These are phyloP conservation scores for Heliconius hermathena DNA, from an alignment of 1,140 invertebrate genomes.

Conservation along the genomic window DNA sequence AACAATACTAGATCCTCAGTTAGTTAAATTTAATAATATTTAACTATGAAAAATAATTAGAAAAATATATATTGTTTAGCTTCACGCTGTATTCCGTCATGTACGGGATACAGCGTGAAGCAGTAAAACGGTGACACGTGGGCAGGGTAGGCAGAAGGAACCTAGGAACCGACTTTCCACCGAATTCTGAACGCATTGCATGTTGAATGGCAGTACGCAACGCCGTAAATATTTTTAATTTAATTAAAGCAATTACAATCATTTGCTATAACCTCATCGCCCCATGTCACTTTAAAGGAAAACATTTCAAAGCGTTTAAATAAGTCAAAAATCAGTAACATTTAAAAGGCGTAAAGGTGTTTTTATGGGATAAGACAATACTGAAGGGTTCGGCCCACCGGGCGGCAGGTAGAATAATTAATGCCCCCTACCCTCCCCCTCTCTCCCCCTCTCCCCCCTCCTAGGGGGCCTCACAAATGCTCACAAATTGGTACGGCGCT, in stretches of 20 bases:
- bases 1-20: no score
- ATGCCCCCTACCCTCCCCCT: slow-evolving; percentile 25
- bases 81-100: no score
- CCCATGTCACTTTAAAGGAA: neutral
- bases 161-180: no score
- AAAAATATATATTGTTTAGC: no score
- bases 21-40: no score
- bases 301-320: slow-evolving; percentile 1
- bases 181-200: no score
- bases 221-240: neutral
- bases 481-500: slow-evolving; percentile 37
- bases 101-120: no score
- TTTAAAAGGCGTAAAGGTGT: slow-evolving; percentile 25
- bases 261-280: neutral
- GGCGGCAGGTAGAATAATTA: slow-evolving; percentile 38
- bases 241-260: neutral
- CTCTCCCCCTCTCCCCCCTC: neutral
- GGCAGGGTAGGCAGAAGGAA: no score
- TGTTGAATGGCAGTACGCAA: no score
- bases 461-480: slow-evolving; percentile 24
- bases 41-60: no score
- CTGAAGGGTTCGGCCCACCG: slow-evolving; percentile 35
- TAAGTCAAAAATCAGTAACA: slow-evolving; percentile 26
- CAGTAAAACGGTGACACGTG: no score
- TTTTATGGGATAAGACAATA: slow-evolving; percentile 37